Evolutionary conservation across 2,113 vertebrate genomes (phyloP), one percentile per base, ranked within the genome.

Genomic region (Hipposideros armiger): DNA sequence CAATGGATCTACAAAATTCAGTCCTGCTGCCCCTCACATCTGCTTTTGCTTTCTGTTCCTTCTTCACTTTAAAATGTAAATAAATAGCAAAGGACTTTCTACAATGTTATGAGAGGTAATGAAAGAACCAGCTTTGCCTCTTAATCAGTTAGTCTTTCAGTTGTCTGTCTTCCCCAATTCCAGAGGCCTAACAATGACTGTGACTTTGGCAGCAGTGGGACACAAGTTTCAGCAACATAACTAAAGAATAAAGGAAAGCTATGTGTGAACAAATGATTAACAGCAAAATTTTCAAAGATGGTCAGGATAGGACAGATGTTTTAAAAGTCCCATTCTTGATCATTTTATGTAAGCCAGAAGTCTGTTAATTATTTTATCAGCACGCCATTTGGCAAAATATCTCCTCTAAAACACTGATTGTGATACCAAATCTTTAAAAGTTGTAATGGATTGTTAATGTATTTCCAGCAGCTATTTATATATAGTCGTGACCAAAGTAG

Each of bases 341-440:
- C n/a, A 36, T 72, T 89, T 78, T 87, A 36, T 16, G 6, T 82
- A 69, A 83, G 60, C 8, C 58, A 70, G 81, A 72, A 17, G 0
- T 89, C 42, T 84, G 0, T 91, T 90, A 24, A 14, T 81, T 66
- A 83, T 78, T 95, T 90, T 78, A 67, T 42, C 42, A 82, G 52
- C 92, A 70, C 88, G 19, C 8, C 24, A 2, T 67, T 94, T 92
- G 77, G 69, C 92, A 92, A 94, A 95, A 74, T 58, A 80, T 15
- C 26, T 83, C 14, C 28, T 90, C 52, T 24, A 54, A 90, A 94
- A 96, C 20, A 52, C 17, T 78, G 50, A 89, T 52, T 67, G 7
- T 50, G 47, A 47, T 72, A 7, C 14, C 20, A 16, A 50, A 30
- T 50, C 36, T 85, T 94, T 82, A 81, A 40, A 85, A 78, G n/a